phyloP scores from a whole-genome alignment of 2,113 vertebrate species.

The Myotis davidii region DNA sequence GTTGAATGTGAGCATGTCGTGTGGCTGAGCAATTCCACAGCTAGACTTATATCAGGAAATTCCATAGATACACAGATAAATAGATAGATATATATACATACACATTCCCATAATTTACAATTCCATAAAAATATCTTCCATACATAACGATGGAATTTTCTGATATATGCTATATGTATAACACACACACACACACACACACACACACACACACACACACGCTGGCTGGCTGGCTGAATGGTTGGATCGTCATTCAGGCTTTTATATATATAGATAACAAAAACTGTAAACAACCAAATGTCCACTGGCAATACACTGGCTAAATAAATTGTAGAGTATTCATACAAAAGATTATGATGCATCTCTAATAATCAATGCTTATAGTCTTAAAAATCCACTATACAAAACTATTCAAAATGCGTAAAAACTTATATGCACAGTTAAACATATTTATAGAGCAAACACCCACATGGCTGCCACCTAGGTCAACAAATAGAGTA shows the following conservation, averaged over 20 bases:
- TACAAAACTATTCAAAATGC: too few relatives aligned
- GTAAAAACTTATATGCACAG: too few relatives aligned
- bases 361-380: background rate
- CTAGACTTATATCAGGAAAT: background rate
- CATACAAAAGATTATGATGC: background rate
- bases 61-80: background rate
- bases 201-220: background rate
- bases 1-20: background rate
- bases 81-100: background rate
- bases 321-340: background rate
- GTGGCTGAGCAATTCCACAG: background rate
- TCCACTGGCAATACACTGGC: too few relatives aligned
- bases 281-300: background rate
- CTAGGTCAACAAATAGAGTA: too few relatives aligned
- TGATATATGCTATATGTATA: too few relatives aligned
- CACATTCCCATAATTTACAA: background rate
- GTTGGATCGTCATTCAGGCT: too few relatives aligned
- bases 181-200: background rate
- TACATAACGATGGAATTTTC: background rate
- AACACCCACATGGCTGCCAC: too few relatives aligned
- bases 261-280: background rate
- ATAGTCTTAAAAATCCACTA: background rate
- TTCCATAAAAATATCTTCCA: background rate
- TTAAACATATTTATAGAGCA: too few relatives aligned
- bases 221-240: too few relatives aligned